Base-by-base conservation (phyloP, 2,888 invertebrate genomes). In the Lacanobia oleracea region DNA sequence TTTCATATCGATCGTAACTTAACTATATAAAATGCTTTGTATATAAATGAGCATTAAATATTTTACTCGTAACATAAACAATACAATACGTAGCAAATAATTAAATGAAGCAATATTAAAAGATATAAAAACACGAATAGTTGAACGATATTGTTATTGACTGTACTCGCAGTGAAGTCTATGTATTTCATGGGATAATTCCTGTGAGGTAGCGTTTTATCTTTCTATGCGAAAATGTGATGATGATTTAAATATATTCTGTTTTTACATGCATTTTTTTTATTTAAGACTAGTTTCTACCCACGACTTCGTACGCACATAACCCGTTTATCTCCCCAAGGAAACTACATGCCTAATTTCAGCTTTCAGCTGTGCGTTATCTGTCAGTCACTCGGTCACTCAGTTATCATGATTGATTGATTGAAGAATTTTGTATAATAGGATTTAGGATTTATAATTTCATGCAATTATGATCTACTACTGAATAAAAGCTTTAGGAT, bases 181-280 rank as follows among this genome's bases (percentile, higher is more conserved):
- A 59, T 77, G 62, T 72, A 65, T 70, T 59, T 67, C 69, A 37
- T 53, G 61, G 77, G 70, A 81, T 67, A 77, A 77, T 77, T 85
- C 85, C 84, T 70, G 67, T 90, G 91, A 88, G 79, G 89, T 93
- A 92, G 91, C 89, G 89, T 91, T 92, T 90, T 81, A 81, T 91
- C 90, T 93, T 93, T 94, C 91, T 93, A 93, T 92, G 93, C 92
- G 87, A 88, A 90, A 90, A 90, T 91, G 91, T 92, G 93, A 92
- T 92, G 91, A 91, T 91, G 89, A 92, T 91, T 92, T 89, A 90
- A 93, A 90, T 89, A 92, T 84, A 89, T 92, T 93, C 91, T 93
- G 93, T 93, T 93, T 94, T 91, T 92, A 90, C 77, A 88, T 65
- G 43, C 0, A 70, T 51, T 86, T 80, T 88, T 92, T 91, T 92